A percentile compares a stretch with the other conserved stretches of the same genome.
Evolutionary conservation across 2,888 invertebrate species (phyloP).

Genomic region (Scaptomyza tumidula): DNA sequence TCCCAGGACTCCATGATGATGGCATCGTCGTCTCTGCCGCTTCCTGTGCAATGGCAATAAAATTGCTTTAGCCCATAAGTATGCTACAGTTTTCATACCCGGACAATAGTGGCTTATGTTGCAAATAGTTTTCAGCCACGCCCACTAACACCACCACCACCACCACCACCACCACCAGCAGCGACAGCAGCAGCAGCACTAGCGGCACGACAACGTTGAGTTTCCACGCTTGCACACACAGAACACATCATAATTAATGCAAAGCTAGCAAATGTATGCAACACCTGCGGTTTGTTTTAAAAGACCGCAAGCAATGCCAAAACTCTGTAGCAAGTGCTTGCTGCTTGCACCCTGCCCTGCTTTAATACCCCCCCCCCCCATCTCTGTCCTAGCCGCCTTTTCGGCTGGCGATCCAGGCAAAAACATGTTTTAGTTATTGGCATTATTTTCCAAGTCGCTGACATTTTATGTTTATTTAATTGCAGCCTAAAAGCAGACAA

Average conservation of each 20-base stretch:
- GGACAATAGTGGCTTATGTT: conserved; percentile 62
- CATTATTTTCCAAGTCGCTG: conserved; percentile 69
- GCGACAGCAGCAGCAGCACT: neutral
- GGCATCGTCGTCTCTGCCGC: conserved; percentile 60
- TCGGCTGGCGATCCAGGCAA: neutral
- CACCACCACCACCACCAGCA: neutral
- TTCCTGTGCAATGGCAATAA: conserved; percentile 74
- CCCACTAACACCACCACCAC: conserved; percentile 8
- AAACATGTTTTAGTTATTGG: conserved; percentile 54
- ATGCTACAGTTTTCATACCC: conserved; percentile 64
- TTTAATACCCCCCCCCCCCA: neutral
- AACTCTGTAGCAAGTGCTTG: conserved; percentile 1
- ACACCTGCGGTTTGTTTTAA: conserved; percentile 85
- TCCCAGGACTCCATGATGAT: conserved; percentile 50
- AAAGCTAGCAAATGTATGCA: conserved; percentile 84
- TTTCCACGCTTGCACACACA: conserved; percentile 11
- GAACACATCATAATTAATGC: conserved; percentile 84
- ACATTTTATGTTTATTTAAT: conserved; percentile 77
- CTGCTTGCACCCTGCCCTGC: conserved; percentile 12
- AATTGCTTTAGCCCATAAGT: conserved; percentile 72
- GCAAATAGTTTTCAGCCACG: conserved; percentile 75
- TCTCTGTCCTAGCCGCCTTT: too few species aligned
- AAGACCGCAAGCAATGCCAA: conserved; percentile 81
- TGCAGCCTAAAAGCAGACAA: conserved; percentile 49
- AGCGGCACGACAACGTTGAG: neutral